Base-by-base conservation (phyloP, 2,888 invertebrate genomes). In the Strigamia maritima region DNA sequence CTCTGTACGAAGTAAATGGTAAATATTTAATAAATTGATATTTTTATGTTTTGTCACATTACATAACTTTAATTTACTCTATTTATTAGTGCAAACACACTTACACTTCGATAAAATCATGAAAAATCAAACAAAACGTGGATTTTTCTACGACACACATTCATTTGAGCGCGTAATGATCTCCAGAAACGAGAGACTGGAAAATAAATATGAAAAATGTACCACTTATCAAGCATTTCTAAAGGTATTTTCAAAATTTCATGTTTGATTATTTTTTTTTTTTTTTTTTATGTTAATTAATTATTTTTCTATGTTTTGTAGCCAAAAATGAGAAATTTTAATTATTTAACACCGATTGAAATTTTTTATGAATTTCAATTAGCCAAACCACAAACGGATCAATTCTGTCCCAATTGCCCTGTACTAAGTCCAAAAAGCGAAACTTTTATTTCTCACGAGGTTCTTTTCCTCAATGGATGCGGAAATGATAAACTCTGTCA, bases 401-500 rank as follows among this genome's bases (percentile, higher is more conserved):
- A 38, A 0, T 75, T 75, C 31, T 75, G 75, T n/a, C 0, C 12
- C 31, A 75, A 0, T 2, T 75, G 75, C n/a, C 75, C 75, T 31
- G 75, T 75, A 40, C 75, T 75, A 2, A 40, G n/a, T 38, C 75
- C 75, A 4, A 75, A 16, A 19, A 75, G 75, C 40, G n/a, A 38
- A 38, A 75, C 3, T 1, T 75, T 38, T 22, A 24, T n/a, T 10
- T 1, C 16, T 16, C 35, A 75, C 14, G n/a, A 75, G 12, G 28
- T 70, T 26, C 24, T 28, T 7, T 70, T 70, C n/a, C 70, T 26
- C 2, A 70, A 26, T 0, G 70, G 70, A 26, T 70, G 70, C 28
- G 28, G 70, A 6, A 26, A 70, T 14, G 70, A 70, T 70, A 14
- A 28, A 4, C 26, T 26, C 12, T 70, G 70, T 7, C 6, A 26